Evolutionary conservation across 2,888 invertebrate genomes (phyloP).

Genomic region (Halictus quadricinctus): DNA sequence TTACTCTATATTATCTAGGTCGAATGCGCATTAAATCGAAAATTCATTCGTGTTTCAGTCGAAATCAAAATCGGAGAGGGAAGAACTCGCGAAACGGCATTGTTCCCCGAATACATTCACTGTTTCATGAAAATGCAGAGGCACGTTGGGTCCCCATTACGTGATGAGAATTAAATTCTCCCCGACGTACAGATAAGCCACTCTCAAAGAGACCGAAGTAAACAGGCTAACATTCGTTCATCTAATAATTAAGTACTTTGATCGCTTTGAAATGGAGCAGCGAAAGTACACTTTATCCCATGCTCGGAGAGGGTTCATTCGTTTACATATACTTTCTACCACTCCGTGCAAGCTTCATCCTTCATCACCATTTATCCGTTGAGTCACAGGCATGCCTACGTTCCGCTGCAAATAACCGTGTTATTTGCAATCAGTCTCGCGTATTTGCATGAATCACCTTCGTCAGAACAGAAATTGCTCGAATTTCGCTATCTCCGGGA

Average conservation of each 20-base stretch:
- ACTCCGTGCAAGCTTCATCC: neutral
- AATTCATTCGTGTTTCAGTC: conserved; percentile 55
- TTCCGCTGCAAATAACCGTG: neutral
- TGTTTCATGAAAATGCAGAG: conserved; percentile 67
- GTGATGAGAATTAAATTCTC: conserved; percentile 61
- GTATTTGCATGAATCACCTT: conserved; percentile 26
- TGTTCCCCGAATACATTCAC: conserved; percentile 47
- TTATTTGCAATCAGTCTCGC: conserved; percentile 32
- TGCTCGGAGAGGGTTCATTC: neutral
- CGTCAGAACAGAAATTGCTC: neutral
- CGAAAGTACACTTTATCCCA: neutral
- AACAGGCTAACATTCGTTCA: conserved; percentile 37
- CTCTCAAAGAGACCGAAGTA: conserved; percentile 25
- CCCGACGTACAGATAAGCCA: conserved; percentile 25
- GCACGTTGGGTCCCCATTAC: conserved; percentile 63
- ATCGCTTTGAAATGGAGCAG: conserved; percentile 22
- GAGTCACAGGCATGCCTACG: neutral
- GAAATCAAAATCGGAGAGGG: conserved; percentile 6
- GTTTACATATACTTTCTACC: conserved; percentile 11
- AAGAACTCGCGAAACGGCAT: conserved; percentile 29
- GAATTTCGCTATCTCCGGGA: conserved; percentile 16
- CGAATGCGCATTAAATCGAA: conserved; percentile 47
- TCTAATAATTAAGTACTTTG: conserved; percentile 41
- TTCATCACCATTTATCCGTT: neutral
- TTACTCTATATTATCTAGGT: conserved; percentile 7